Conservation (phyloP, 2,797 vertebrate species). For the Sebastiscus tertius region DNA sequence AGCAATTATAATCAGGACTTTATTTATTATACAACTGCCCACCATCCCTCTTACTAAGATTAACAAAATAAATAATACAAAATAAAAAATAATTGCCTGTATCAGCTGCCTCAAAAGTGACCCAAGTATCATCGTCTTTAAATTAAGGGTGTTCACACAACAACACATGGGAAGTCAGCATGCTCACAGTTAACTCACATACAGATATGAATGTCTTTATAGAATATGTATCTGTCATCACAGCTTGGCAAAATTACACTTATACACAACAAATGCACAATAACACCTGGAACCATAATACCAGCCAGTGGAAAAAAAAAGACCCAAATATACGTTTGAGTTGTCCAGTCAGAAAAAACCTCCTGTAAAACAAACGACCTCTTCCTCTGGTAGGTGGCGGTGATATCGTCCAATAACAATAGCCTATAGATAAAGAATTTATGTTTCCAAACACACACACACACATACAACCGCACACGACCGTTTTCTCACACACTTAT, state of each 20-base stretch:
- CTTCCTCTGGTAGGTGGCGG: slow-evolving; percentile 25
- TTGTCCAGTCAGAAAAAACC: slow-evolving; percentile 47
- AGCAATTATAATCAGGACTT: slow-evolving; percentile 39
- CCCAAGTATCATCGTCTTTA: slow-evolving; percentile 62
- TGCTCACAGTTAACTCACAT: slow-evolving; percentile 81
- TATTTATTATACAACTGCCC: slow-evolving; percentile 26
- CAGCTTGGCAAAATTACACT: slow-evolving; percentile 82
- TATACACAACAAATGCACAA: slow-evolving; percentile 85
- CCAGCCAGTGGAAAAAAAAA: slow-evolving; percentile 69
- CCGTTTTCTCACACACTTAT: slow-evolving; percentile 47
- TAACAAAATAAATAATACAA: slow-evolving; percentile 39
- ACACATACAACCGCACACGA: slow-evolving; percentile 39
- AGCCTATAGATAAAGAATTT: slow-evolving; percentile 73
- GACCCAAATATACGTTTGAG: slow-evolving; percentile 45
- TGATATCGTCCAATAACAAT: slow-evolving; percentile 55
- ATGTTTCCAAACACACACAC: slow-evolving; percentile 58
- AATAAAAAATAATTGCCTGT: slow-evolving; percentile 31
- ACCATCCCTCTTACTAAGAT: slow-evolving; percentile 22
- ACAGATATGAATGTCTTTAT: slow-evolving; percentile 81
- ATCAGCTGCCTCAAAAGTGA: slow-evolving; percentile 70
- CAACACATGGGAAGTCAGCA: slow-evolving; percentile 79
- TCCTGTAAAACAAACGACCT: slow-evolving; percentile 29
- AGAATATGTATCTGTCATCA: slow-evolving; percentile 79
- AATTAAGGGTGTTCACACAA: slow-evolving; percentile 74
- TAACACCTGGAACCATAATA: slow-evolving; percentile 81